These are phyloP conservation scores for Polyergus mexicanus DNA, from an alignment of 1,140 invertebrate genomes.

Conservation along the genomic window DNA sequence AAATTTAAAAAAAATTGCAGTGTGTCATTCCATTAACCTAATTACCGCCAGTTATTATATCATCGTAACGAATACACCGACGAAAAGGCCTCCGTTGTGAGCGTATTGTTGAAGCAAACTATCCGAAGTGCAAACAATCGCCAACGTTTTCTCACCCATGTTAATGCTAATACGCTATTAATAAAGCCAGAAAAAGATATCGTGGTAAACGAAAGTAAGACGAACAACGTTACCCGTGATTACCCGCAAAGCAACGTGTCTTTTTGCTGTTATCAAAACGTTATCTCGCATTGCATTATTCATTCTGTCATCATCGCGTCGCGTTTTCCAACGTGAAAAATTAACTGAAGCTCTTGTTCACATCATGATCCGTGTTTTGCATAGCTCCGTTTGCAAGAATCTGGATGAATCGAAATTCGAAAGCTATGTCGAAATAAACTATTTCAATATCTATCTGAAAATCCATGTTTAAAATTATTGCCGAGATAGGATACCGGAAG, in stretches of 20 bases:
- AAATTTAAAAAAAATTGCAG: constrained; percentile 51
- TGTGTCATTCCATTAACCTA: constrained; percentile 71
- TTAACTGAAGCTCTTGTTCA: not conserved
- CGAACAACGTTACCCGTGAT: constrained; percentile 29
- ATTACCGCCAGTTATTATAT: constrained; percentile 63
- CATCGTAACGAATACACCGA: constrained; percentile 48
- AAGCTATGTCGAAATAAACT: not conserved
- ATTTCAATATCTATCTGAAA: not conserved
- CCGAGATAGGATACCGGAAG: not conserved
- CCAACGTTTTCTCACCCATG: constrained; percentile 43
- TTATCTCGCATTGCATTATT: constrained; percentile 31
- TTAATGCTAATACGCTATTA: constrained; percentile 59
- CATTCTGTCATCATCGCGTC: not conserved
- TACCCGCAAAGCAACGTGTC: constrained; percentile 27
- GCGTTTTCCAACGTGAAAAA: constrained; percentile 11
- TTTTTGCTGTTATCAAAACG: constrained; percentile 46
- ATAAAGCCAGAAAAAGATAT: constrained; percentile 45
- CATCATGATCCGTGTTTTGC: not conserved
- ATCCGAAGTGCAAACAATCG: constrained; percentile 47
- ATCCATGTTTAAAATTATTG: not conserved
- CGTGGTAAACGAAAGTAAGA: constrained; percentile 47
- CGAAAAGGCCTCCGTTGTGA: constrained; percentile 50
- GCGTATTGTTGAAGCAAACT: constrained; percentile 33
- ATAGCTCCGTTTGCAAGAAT: not conserved
- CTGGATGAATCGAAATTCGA: not conserved